Percentiles rank a stretch among this genome's conserved stretches.
Conservation (phyloP, 2,797 vertebrate species). For the Phrynocephalus vlangalii region DNA sequence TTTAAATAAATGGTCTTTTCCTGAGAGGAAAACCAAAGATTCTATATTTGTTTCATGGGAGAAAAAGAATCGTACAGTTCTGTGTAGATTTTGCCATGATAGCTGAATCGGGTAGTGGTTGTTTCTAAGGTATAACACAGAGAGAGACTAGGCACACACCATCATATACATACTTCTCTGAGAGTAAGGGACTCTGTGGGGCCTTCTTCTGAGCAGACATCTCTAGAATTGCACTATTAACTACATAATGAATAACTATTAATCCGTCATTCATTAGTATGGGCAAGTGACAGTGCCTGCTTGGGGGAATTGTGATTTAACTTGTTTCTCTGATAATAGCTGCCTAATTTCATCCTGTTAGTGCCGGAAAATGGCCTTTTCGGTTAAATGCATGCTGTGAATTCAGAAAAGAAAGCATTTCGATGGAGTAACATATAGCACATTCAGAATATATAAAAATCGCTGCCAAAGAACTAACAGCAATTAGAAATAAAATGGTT, state of each 20-base stretch:
- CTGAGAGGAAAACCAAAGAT: not conserved
- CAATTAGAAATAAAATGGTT: conserved; percentile 1
- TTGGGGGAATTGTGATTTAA: conserved; percentile 22
- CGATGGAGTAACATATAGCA: conserved; percentile 47
- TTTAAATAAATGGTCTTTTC: not conserved
- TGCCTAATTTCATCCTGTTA: conserved; percentile 53
- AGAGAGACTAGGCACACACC: too few relatives aligned
- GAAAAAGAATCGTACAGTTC: not conserved
- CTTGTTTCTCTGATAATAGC: conserved; percentile 43
- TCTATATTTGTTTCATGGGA: conserved; percentile 3
- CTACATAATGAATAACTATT: conserved; percentile 23
- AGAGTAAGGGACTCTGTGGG: not conserved
- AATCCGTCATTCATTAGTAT: conserved; percentile 29
- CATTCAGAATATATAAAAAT: conserved; percentile 29
- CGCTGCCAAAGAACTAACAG: conserved; percentile 31
- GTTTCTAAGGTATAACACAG: too few relatives aligned
- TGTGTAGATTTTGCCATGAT: not conserved
- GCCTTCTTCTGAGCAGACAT: not conserved
- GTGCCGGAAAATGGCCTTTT: conserved; percentile 49
- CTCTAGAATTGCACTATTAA: not conserved
- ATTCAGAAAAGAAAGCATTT: conserved; percentile 49
- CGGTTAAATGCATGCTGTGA: conserved; percentile 44
- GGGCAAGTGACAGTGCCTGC: conserved; percentile 5
- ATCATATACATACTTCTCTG: not conserved
- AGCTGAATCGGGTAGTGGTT: not conserved